These are phyloP conservation scores for Crotalus horridus DNA, from an alignment of 2,113 vertebrate genomes.

Conservation along the genomic window DNA sequence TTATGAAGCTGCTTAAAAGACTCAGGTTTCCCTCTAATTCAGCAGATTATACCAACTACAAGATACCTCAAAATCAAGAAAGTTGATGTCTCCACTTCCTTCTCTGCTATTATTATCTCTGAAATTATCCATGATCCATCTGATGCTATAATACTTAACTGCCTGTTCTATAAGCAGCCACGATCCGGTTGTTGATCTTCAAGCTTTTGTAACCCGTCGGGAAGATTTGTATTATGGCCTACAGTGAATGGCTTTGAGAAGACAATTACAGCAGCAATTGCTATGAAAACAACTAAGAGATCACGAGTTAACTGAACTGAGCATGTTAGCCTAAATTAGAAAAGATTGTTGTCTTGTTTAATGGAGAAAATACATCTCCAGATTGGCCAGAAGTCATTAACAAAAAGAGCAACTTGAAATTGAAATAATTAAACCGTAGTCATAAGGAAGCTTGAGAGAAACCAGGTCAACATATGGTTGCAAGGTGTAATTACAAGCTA, in stretches of 20 bases:
- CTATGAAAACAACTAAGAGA: conserved; percentile 17
- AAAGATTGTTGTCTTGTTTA: conserved; percentile 19
- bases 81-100: neutral
- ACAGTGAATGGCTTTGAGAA: neutral
- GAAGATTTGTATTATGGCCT: neutral
- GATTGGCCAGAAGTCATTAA: neutral
- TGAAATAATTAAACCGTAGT: neutral
- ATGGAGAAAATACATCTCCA: neutral
- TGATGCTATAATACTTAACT: neutral
- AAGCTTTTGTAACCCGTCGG: neutral
- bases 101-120: neutral
- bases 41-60: neutral
- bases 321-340: conserved; percentile 8
- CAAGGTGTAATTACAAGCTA: neutral
- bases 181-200: neutral
- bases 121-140: neutral
- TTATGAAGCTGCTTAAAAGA: neutral
- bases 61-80: neutral
- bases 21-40: neutral
- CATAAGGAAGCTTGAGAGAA: conserved; percentile 28
- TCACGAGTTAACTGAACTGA: neutral
- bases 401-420: conserved; percentile 8
- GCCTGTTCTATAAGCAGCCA: neutral
- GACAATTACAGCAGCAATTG: neutral
- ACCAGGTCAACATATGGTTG: conserved; percentile 1